Evolutionary conservation across 2,888 invertebrate species (phyloP), one percentile per base, ranked within the genome.

Genomic region (Ephialtes manifestator): DNA sequence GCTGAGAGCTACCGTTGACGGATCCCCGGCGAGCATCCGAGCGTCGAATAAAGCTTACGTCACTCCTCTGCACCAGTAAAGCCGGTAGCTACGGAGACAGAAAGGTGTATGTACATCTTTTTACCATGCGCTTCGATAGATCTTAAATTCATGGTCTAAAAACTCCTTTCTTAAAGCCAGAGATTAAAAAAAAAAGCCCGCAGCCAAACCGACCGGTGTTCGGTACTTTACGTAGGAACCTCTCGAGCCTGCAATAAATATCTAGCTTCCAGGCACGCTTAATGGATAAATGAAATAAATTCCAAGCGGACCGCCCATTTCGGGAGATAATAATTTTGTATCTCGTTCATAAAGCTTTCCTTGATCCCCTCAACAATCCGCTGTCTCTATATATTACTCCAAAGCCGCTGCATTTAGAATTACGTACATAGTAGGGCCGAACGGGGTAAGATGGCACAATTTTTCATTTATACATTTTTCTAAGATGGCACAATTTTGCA

Each of bases 1-100:
- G 86, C 88, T 86, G 76, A 24, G 74, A 84, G 88, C 89, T 90
- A 90, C 90, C 88, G 89, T 88, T 87, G 85, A 84, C 84, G 81
- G 78, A 76, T 79, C 68, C 75, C 75, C 53, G 68, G 43, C 67
- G 83, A 58, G 60, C 60, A 18, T 68, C 15, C 48, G 51, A 79
- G 51, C 77, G 35, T 63, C 81, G 60, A 63, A 84, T 60, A 65
- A 58, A 75, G 81, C 87, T 87, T 83, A 81, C 81, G 79, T 83
- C 83, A 83, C 79, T 78, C 74, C 63, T 8, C 18, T 18, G 20
- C 15, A 31, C 43, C 65, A n/a, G 60, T 46, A 51, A 67, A n/a
- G 24, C 51, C 20, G 53, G 63, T 31, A 76, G 39, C 39, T 55
- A 2, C 55, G 7, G 24, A 55, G 55, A 13, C 28, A 20, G n/a